Evolutionary conservation across 2,888 invertebrate genomes (phyloP), one percentile per base, ranked within the genome.

Genomic region (Ormyrus nitidulus): DNA sequence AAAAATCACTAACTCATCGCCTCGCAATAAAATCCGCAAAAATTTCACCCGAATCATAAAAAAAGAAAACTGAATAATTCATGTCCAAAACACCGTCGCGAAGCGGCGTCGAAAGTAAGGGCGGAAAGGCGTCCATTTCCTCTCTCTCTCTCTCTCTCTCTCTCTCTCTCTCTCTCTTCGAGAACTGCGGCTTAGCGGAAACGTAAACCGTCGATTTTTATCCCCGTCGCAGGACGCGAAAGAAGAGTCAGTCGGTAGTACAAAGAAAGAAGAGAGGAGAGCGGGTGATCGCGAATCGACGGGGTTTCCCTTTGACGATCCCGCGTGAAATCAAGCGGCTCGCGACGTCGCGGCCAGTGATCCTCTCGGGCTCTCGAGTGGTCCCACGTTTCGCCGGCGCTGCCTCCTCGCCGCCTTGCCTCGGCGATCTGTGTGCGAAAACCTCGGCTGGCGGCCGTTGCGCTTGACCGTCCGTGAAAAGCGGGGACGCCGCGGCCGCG

Each of bases 391-490:
- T 64, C 66, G 74, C 62, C 79, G 81, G 0, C 13, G 0, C 34
- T 34, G 2, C 34, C 80, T 71, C 79, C 11, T 71, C 61, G 34
- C 19, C 61, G 51, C 59, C 44, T 51, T 51, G 49, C 62, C 62
- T 62, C 53, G 13, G 56, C 64, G 73, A 61, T 34, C 61, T 6
- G 64, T 6, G 64, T 51, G 80, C 80, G 82, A 82, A 80, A 82
- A 81, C 54, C 75, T 81, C 66, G 19, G 72, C 75, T 65, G 71
- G 77, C 77, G 71, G 81, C 84, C 84, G 86, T 85, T 83, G 85
- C 79, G 85, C 82, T 84, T 82, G 81, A 76, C 81, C 83, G 81
- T 81, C 82, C 83, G 80, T 80, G 82, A 83, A 83, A 83, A 76
- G 80, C 34, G 56, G 13, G 59, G 19, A 46, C n/a, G 13, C 53